Base-by-base conservation (phyloP, 92 coral and sea anemone species). In the Epizoanthus fatuus region DNA sequence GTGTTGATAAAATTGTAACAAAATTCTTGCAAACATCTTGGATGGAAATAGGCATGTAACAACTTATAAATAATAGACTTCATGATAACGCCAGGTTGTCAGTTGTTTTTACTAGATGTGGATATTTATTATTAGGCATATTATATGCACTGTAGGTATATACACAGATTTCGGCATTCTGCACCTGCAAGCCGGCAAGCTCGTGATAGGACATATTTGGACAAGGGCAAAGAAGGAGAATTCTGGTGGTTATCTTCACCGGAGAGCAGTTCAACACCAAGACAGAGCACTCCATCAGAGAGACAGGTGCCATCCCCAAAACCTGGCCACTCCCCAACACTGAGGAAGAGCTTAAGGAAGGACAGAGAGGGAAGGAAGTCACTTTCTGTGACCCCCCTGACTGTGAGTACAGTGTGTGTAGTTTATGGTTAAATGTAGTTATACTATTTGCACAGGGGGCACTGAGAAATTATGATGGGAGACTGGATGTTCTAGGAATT, bases 201-300 rank as follows among this genome's bases (percentile, higher is more conserved):
- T 9, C 95, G 99, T 63, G 95, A 91, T 72, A 81, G 79, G 17
- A 42, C 69, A 5, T 86, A 79, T 55, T 78, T 93, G 47, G 84
- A 84, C 66, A 88, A 75, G 86, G 93, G 94, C 9, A 84, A 83
- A 39, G 91, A 81, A 39, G 88, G 91, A 2, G 91, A 89, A 64
- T 92, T 93, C 68, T 97, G 95, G 91, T 97, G 99, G 99, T 85
- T 95, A 87, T 84, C 95, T 10, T 90, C 99, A 32, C 96, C 98
- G 32, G 96, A 96, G 16, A 94, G 92, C 80, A 91, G 84, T 69
- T 95, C 99, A 3, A 95, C 99, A 29, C 99, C 98, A 14, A 86
- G 85, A 22, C 88, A 92, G 7, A 75, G 90, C 54, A 93, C 98
- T 69, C 95, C 96, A 14, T 76, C 92, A 70, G 94, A 94, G 10